A percentile compares a stretch with the other conserved stretches of the same genome.
Evolutionary conservation across 1,140 invertebrate genomes (phyloP).

Genomic region (Palaemon carinicauda): DNA sequence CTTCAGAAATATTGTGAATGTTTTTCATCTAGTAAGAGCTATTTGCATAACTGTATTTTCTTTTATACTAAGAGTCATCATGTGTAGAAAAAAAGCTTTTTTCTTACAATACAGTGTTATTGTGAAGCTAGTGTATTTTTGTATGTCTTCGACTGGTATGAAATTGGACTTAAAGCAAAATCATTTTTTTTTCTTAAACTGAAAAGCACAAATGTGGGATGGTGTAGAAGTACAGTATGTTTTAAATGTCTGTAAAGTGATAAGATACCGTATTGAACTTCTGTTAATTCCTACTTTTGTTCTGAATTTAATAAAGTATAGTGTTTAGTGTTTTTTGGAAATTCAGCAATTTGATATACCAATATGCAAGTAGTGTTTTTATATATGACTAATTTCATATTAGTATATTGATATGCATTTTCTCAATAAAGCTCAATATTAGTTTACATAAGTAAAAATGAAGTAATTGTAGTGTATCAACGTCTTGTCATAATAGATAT

Average conservation of each 20-base stretch:
- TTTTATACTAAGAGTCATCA: not conserved
- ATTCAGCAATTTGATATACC: not conserved
- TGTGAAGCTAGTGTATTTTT: slow-evolving; percentile 31
- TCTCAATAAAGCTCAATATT: no score
- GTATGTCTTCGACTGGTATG: not conserved
- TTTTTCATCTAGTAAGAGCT: slow-evolving; percentile 4
- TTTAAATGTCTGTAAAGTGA: no score
- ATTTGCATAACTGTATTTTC: not conserved
- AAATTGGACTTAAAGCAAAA: not conserved
- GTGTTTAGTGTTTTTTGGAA: not conserved
- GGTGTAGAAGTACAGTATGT: no score
- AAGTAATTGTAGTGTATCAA: no score
- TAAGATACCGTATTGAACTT: no score
- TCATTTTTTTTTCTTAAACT: not conserved
- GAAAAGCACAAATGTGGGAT: slow-evolving; percentile 9
- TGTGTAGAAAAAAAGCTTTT: slow-evolving; percentile 13
- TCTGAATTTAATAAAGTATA: not conserved
- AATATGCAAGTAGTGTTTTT: not conserved
- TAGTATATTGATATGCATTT: no score
- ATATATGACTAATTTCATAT: not conserved
- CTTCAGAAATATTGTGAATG: slow-evolving; percentile 24
- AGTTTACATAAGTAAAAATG: no score
- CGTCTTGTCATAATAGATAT: no score
- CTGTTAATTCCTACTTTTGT: no score
- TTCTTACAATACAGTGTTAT: slow-evolving; percentile 9